Evolutionary conservation across 2,888 invertebrate species (phyloP), one percentile per base, ranked within the genome.

Genomic region (Microctonus aethiopoides): DNA sequence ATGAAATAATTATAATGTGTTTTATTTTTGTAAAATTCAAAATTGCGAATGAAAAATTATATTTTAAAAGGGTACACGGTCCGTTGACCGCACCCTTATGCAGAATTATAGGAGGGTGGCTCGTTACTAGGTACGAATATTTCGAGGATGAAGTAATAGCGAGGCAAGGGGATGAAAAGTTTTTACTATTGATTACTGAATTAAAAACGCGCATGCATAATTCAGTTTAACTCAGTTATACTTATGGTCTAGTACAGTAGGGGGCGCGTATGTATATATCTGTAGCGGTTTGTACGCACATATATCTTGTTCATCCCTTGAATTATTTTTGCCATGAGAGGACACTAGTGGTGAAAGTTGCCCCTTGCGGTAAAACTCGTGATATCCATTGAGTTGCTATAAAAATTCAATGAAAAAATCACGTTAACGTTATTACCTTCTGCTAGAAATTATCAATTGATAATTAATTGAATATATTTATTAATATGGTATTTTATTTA

Each of bases 151-250:
- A 69, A 68, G 73, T 63, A 22, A 10, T 57, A 32, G 72, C 59
- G 22, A 59, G 65, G 68, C 66, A 73, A 66, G 74, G 75, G 78
- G 80, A 77, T 77, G 78, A 78, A 78, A 75, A 80, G 79, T 84
- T 84, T 84, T 84, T 83, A 83, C 84, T 84, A 84, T 84, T 83
- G 84, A 84, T 84, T 83, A 82, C 81, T 80, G 82, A 82, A 84
- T 83, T 83, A 84, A 84, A 84, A 84, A 84, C 83, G 82, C 82
- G 84, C 82, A 83, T 84, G 83, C 80, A 84, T 84, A 84, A 84
- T 84, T 84, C 82, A 80, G 77, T 78, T 9, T 9, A 1, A 36
- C 10, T 36, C 36, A 36, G 79, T 80, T 79, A 79, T 64, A 59
- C 68, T 65, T 69, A 6, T 9, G 29, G 60, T 66, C 65, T 68